Evolutionary conservation across 2,113 vertebrate genomes (phyloP).

Genomic region (Bufo bufo): DNA sequence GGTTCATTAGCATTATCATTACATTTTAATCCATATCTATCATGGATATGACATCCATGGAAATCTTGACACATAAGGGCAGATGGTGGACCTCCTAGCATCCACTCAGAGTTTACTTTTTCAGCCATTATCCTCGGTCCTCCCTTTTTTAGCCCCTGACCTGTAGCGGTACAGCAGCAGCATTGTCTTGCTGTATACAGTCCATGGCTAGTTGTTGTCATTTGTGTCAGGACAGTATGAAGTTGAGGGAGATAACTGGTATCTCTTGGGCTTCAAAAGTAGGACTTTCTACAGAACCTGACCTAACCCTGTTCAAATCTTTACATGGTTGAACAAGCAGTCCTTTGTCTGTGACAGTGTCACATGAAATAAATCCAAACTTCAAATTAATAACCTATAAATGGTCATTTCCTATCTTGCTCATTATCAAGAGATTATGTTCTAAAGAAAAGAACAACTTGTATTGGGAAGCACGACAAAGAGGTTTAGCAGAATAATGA

Average conservation of each 20-base stretch:
- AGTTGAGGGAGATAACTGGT: background rate
- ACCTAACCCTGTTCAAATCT: background rate
- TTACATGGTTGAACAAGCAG: background rate
- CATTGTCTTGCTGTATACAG: background rate
- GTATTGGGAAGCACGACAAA: background rate
- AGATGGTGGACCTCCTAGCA: too few species aligned
- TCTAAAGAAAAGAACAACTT: conserved; percentile 11
- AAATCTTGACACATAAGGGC: background rate
- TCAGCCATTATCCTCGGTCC: background rate
- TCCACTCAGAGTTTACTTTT: too few species aligned
- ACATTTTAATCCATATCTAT: too few species aligned
- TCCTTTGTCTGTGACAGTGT: background rate
- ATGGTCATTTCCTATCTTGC: background rate
- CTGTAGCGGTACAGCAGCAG: background rate
- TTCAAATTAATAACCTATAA: background rate
- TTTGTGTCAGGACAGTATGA: background rate
- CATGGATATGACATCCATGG: too few species aligned
- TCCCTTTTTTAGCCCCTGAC: background rate
- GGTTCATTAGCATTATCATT: too few species aligned
- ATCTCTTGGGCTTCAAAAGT: background rate
- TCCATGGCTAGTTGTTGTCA: background rate
- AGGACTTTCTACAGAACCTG: background rate
- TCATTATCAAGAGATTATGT: conserved; percentile 8
- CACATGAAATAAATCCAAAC: conserved; percentile 16
- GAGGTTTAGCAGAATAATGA: conserved; percentile 19